phyloP scores from a whole-genome alignment of 2,888 invertebrate species.

The Tinea semifulvella region DNA sequence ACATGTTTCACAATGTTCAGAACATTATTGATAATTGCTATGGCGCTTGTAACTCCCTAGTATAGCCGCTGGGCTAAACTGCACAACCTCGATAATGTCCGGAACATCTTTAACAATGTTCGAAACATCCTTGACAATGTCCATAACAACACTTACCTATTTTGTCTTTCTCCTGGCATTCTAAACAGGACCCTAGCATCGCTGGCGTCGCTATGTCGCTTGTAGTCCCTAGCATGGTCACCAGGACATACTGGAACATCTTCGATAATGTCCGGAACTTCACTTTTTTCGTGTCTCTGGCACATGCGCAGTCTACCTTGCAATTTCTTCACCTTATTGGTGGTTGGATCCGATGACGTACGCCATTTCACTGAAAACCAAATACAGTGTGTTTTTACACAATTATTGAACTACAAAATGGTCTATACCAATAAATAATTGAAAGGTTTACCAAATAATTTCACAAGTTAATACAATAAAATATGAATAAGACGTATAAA shows the following conservation, averaged over 20 bases:
- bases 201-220: constrained; percentile 30
- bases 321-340: constrained; percentile 43
- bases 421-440: no score
- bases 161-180: constrained; percentile 42
- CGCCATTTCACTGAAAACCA: constrained; percentile 43
- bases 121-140: not conserved
- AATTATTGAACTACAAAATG: no score
- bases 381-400: no score
- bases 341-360: constrained; percentile 45
- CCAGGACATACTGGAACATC: constrained; percentile 58
- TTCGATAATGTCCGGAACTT: constrained; percentile 62
- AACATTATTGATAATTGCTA: no score
- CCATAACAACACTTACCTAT: constrained; percentile 30
- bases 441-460: no score
- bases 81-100: no score
- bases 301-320: constrained; percentile 47
- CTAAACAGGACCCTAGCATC: constrained; percentile 46
- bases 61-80: no score
- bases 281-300: constrained; percentile 54
- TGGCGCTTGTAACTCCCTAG: no score
- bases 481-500: no score
- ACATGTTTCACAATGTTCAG: no score
- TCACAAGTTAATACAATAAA: no score
- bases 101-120: not conserved
- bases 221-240: constrained; percentile 35